phyloP scores from a whole-genome alignment of 2,797 vertebrate species.

The Pseudocheirus occidentalis region DNA sequence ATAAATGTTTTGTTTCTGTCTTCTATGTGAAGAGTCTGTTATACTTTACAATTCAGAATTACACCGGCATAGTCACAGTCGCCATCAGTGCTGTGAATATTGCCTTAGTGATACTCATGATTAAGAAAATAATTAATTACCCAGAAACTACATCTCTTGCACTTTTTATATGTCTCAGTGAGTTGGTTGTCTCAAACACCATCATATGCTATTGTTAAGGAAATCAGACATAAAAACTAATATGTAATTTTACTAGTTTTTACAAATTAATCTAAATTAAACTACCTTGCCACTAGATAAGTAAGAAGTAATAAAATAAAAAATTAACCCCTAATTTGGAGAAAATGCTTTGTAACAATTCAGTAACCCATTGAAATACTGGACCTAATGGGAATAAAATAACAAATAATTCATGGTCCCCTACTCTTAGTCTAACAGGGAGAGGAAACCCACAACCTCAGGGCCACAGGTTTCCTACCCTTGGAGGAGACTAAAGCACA shows the following conservation, averaged over 20 bases:
- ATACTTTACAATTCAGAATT: no score
- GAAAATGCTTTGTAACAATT: background rate
- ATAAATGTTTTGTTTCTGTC: no score
- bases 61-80: no score
- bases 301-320: slow-evolving; percentile 14
- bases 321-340: background rate
- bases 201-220: background rate
- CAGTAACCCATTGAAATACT: background rate
- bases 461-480: no score
- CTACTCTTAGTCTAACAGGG: no score
- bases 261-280: no score
- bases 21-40: no score
- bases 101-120: background rate
- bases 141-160: slow-evolving; percentile 38
- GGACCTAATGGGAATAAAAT: background rate
- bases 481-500: no score
- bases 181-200: slow-evolving; percentile 50
- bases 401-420: no score
- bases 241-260: slow-evolving; percentile 21
- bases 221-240: background rate
- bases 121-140: background rate
- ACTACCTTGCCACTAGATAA: background rate
- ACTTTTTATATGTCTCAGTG: background rate
- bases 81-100: no score
- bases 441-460: no score